phyloP scores from a whole-genome alignment of 2,797 vertebrate species.

The Myripristis jacobus region DNA sequence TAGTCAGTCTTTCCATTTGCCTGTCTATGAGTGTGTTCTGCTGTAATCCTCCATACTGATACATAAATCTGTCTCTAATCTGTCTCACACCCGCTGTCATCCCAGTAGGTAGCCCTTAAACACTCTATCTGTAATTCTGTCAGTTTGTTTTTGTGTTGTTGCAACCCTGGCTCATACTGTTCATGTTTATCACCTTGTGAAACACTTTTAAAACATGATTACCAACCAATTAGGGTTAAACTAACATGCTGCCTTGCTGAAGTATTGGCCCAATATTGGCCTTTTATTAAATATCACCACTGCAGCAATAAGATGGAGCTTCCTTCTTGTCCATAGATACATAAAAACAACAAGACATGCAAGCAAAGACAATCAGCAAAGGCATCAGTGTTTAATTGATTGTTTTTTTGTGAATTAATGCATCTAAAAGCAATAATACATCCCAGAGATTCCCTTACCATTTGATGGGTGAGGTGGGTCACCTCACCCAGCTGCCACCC shows the following conservation, averaged over 20 bases:
- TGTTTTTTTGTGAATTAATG: too few species aligned
- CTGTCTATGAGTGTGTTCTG: constrained; percentile 16
- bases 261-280: background rate
- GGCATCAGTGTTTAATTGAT: too few species aligned
- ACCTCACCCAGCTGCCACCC: too few species aligned
- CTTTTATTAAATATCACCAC: constrained; percentile 11
- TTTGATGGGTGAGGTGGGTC: too few species aligned
- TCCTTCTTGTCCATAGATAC: too few species aligned
- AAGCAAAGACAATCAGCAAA: too few species aligned
- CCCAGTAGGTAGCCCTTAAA: constrained; percentile 48
- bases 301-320: background rate
- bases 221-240: constrained; percentile 31
- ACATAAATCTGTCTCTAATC: constrained; percentile 80
- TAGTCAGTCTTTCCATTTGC: constrained; percentile 73
- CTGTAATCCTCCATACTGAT: constrained; percentile 76
- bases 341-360: too few species aligned
- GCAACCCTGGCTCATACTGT: constrained; percentile 8
- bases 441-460: too few species aligned
- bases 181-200: constrained; percentile 45
- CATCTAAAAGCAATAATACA: too few species aligned
- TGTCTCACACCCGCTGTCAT: constrained; percentile 54
- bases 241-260: constrained; percentile 16
- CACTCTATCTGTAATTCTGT: constrained; percentile 29
- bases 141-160: constrained; percentile 60
- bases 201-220: constrained; percentile 29